A percentile compares a stretch with the other conserved stretches of the same genome.
Conservation (phyloP, 2,797 vertebrate species). For the Neosalanx taihuensis region DNA sequence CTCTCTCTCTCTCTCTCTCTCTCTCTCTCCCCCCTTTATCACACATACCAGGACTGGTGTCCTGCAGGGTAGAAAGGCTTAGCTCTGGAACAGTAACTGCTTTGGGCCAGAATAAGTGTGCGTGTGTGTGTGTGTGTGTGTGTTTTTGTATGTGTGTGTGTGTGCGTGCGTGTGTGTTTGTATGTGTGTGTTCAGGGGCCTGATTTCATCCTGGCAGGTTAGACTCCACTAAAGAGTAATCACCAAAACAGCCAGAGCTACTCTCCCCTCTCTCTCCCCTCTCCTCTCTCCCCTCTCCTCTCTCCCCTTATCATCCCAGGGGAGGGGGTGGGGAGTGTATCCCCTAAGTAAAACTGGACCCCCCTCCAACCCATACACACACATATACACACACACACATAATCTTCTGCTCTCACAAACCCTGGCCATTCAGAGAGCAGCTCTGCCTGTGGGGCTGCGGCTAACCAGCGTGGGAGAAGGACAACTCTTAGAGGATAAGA, state of each 20-base stretch:
- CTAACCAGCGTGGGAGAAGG: conserved; percentile 44
- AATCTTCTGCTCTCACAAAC: conserved; percentile 6
- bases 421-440: conserved; percentile 49
- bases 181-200: background rate
- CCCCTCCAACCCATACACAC: background rate
- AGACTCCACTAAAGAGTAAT: background rate
- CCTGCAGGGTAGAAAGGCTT: conserved; percentile 21
- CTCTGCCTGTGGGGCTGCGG: conserved; percentile 36
- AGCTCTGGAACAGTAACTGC: conserved; percentile 25
- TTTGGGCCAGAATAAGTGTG: conserved; percentile 31
- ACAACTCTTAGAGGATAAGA: conserved; percentile 49
- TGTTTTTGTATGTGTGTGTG: too few relatives aligned
- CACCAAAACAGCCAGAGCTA: background rate
- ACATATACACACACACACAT: background rate
- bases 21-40: background rate
- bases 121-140: conserved; percentile 1
- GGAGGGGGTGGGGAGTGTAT: background rate
- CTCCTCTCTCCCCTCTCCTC: background rate
- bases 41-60: background rate
- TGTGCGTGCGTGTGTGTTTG: background rate
- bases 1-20: background rate
- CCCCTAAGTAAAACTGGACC: background rate
- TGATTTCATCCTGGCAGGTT: background rate
- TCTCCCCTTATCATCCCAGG: background rate
- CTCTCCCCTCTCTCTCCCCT: background rate